Evolutionary conservation across 2,797 vertebrate genomes (phyloP), one percentile per base, ranked within the genome.

Genomic region (Pyrrhura leucotis): DNA sequence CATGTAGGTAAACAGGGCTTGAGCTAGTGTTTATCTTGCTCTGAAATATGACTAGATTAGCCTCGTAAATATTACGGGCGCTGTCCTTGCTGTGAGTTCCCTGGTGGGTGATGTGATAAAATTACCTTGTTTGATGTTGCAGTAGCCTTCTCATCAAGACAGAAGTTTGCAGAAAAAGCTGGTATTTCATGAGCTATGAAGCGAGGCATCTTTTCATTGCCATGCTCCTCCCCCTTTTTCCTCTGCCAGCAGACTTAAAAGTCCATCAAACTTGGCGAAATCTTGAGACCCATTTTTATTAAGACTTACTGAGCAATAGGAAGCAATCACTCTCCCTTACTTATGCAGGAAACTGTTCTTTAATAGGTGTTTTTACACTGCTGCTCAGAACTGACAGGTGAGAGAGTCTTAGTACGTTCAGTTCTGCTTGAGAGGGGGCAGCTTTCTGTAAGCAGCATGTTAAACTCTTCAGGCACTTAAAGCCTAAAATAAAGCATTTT

Each of bases 181-280:
- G 33, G 10, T 35, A 1, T 33, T 84, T 29, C 13, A 2, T 5
- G n/a, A 85, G 35, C 58, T 28, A 0, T 9, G 42, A 42, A 29
- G 45, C 19, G 8, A 59, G 19, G 26, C 10, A 9, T 14, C 37
- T 59, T 54, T 61, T 51, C 25, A 16, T 56, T 56, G 29, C 21
- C 26, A 11, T 25, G 14, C 5, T 59, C 28, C 63, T 68, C 16
- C 6, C 2, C 4, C 6, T 63, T 66, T 29, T n/a, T 4, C 23
- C 44, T 88, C 33, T 14, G 20, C 35, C 26, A 6, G 8, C 6
- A 69, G 39, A 13, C 7, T 8, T 7, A 18, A 4, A 51, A 56
- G 14, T 61, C 63, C 13, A 1, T 42, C 0, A 0, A 11, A 65
- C 25, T 66, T 1, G 1, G 15, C 18, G 35, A 62, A 56, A 4